Evolutionary conservation across 2,888 invertebrate species (phyloP), one percentile per base, ranked within the genome.

Genomic region (Orthosia incerta): DNA sequence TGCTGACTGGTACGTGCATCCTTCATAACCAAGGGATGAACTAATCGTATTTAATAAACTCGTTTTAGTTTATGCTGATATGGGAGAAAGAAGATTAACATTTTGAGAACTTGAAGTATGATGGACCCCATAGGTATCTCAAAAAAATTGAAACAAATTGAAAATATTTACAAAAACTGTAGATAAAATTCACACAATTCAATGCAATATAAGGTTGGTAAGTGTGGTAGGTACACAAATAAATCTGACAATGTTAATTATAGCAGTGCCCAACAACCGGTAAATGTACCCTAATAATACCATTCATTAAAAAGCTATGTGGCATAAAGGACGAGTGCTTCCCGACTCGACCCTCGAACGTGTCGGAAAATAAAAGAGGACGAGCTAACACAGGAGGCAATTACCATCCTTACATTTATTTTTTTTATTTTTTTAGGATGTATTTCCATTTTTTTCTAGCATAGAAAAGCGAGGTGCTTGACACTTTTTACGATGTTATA

Each of bases 291-390:
- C 71, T 79, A 79, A 86, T 84, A 85, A 82, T 86, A 77, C 71
- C 79, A 86, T 86, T 86, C 75, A 86, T 86, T 86, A 84, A 80
- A 86, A 86, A 86, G 82, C 86, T 82, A 79, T 82, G 79, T 80
- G 71, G 80, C 74, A 73, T 82, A 82, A 83, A 84, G 80, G 79
- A 86, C 71, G 80, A 82, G 70, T 79, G 76, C 68, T 72, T 67
- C 64, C 78, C 76, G 75, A 74, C 74, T 72, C 79, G 74, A 80
- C 72, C 74, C 71, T 72, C 18, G 69, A 76, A 85, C 76, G 81
- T 79, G 79, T 77, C 79, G 72, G 80, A 83, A 86, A 86, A 75
- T 83, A 84, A 86, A 82, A 80, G 71, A 80, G 84, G 79, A 77
- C 84, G 74, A 63, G 69, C 69, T 74, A 76, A 81, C 74, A 77